phyloP scores from a whole-genome alignment of 1,140 invertebrate genomes.

The Proales similis region DNA sequence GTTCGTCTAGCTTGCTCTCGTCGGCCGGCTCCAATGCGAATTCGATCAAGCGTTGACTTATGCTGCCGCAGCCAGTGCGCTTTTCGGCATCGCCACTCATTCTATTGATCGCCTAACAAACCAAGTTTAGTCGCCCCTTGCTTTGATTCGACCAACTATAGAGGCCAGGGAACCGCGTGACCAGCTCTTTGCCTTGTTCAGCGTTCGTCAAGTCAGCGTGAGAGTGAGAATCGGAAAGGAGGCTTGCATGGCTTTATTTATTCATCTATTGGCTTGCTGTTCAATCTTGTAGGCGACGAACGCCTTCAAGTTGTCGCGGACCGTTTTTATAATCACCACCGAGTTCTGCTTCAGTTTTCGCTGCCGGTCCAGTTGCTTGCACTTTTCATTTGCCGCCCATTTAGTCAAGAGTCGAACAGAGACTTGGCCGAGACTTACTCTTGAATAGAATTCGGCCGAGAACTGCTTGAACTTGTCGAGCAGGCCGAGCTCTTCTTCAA shows the following conservation, averaged over 20 bases:
- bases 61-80: too few relatives aligned
- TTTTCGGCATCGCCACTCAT: slow-evolving; percentile 13
- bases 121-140: neutral
- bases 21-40: slow-evolving; percentile 14
- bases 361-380: slow-evolving; percentile 16
- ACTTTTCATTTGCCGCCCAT: neutral
- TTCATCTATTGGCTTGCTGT: slow-evolving; percentile 8
- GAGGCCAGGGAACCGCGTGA: slow-evolving; percentile 15
- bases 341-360: slow-evolving; percentile 29
- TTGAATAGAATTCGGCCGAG: slow-evolving; percentile 11
- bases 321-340: slow-evolving; percentile 32
- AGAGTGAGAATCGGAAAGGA: too few relatives aligned
- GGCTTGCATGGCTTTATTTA: too few relatives aligned
- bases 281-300: slow-evolving; percentile 37
- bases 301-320: slow-evolving; percentile 33
- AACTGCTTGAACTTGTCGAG: slow-evolving; percentile 30
- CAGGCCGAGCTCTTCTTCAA: slow-evolving; percentile 15
- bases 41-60: slow-evolving; percentile 27
- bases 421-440: neutral
- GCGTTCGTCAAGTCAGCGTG: neutral
- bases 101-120: neutral
- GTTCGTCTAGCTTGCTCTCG: neutral
- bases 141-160: too few relatives aligned
- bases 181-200: slow-evolving; percentile 8
- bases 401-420: neutral